Base-by-base conservation (phyloP, 2,888 invertebrate genomes). In the Stegana nigrithorax region DNA sequence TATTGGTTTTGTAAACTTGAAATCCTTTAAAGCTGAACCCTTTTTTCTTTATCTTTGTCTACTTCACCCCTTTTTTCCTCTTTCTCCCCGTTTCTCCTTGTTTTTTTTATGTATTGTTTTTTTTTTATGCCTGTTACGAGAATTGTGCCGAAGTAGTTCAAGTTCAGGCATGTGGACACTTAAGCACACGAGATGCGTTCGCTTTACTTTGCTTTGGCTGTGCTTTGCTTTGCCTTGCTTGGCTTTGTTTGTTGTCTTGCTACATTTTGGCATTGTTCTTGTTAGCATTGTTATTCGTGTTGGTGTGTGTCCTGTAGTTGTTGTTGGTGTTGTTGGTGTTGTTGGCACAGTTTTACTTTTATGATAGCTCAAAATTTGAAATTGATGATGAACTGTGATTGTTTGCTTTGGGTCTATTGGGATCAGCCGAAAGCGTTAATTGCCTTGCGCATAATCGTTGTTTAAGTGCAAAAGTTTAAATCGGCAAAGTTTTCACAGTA, bases 361-460 rank as follows among this genome's bases (percentile, higher is more conserved):
- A 55, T 36, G 53, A 55, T 55, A 55, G 53, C 32, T 36, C 70
- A 79, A 77, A 76, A 76, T 76, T 80, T 79, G 75, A 79, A 76
- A 76, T 76, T 76, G 75, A 79, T 76, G 75, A 76, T 76, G 75
- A 78, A 73, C 75, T 77, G 80, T 76, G 75, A 76, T 76, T 76
- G 75, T 77, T 76, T 76, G 78, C 72, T 25, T 32, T 23, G 14
- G 50, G 50, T 25, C 26, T 26, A 21, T 23, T 55, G 36, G 56
- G 26, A 36, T 32, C 10, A 59, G 60, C 58, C 67, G 65, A 71
- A 68, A 72, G 75, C 75, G 75, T 76, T 79, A 76, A 76, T 76
- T 76, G 80, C 75, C 79, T 76, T 79, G 78, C 73, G 80, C 77
- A 79, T 76, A 80, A 55, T 55, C 36, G 36, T 36, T 32, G n/a